A percentile compares a stretch with the other conserved stretches of the same genome.
Conservation (phyloP, 2,113 vertebrate species). For the Pomatorhinus ruficollis region DNA sequence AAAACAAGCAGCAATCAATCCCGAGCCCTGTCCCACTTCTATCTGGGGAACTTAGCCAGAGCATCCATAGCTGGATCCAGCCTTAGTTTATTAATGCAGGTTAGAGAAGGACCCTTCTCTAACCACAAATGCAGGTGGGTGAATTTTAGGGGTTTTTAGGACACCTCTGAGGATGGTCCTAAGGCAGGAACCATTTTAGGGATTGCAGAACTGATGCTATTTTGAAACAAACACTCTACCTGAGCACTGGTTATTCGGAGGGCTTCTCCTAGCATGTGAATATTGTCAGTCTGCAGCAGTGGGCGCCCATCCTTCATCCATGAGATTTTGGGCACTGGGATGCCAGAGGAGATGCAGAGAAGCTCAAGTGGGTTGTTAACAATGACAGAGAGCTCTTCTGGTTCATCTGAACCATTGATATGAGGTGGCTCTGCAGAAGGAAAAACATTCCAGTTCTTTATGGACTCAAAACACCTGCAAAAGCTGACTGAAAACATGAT, state of each 20-base stretch:
- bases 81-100: not conserved
- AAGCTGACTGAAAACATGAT: not conserved
- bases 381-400: constrained; percentile 85
- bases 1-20: not conserved
- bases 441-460: not conserved
- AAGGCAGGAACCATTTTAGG: not conserved
- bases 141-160: not conserved
- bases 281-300: constrained; percentile 78
- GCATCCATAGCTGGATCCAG: not conserved
- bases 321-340: constrained; percentile 86
- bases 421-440: constrained; percentile 85
- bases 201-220: not conserved
- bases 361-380: constrained; percentile 88
- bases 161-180: not conserved
- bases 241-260: constrained; percentile 86
- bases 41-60: not conserved
- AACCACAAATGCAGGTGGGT: not conserved
- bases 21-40: not conserved
- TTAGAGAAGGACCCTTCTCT: not conserved
- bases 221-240: constrained; percentile 65
- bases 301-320: constrained; percentile 95
- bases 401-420: constrained; percentile 83
- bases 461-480: not conserved
- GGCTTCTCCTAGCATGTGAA: constrained; percentile 77
- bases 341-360: constrained; percentile 83